A percentile compares a stretch with the other conserved stretches of the same genome.
phyloP scores from a whole-genome alignment of 2,888 invertebrate species.

The Drosophila cracens region DNA sequence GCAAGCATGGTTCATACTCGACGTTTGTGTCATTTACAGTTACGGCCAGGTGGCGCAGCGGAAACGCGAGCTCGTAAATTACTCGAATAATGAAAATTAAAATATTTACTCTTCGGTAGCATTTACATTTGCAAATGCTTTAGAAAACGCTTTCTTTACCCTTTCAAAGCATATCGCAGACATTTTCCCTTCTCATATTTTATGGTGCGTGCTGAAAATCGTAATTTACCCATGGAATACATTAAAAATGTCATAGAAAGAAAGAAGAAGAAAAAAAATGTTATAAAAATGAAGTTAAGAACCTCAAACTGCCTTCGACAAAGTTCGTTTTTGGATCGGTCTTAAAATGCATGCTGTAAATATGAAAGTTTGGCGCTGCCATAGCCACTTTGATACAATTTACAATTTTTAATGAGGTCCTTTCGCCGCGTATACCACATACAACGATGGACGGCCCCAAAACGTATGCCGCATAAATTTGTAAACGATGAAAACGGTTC shows the following conservation, averaged over 20 bases:
- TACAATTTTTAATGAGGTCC: constrained; percentile 19
- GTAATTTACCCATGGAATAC: constrained; percentile 32
- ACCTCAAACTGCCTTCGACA: neutral
- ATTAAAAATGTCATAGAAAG: constrained; percentile 22
- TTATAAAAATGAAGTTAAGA: neutral
- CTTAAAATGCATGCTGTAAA: constrained; percentile 27
- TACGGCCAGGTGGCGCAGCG: constrained; percentile 50
- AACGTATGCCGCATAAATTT: constrained; percentile 42
- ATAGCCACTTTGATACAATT: constrained; percentile 15
- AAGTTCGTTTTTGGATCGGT: constrained; percentile 2
- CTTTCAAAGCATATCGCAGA: neutral
- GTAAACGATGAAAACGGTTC: neutral
- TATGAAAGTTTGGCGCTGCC: constrained; percentile 20
- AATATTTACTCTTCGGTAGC: constrained; percentile 71
- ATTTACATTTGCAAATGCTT: constrained; percentile 9
- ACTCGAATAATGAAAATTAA: constrained; percentile 77
- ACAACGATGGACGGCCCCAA: constrained; percentile 5
- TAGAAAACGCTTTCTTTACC: constrained; percentile 33
- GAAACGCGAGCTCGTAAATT: constrained; percentile 72
- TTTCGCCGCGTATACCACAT: neutral
- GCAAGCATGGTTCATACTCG: constrained; percentile 39
- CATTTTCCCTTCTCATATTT: neutral
- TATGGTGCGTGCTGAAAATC: constrained; percentile 27
- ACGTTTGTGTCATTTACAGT: constrained; percentile 42
- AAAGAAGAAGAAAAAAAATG: neutral